Conservation (phyloP, 2,888 invertebrate species). For the Heteromurus nitidus region DNA sequence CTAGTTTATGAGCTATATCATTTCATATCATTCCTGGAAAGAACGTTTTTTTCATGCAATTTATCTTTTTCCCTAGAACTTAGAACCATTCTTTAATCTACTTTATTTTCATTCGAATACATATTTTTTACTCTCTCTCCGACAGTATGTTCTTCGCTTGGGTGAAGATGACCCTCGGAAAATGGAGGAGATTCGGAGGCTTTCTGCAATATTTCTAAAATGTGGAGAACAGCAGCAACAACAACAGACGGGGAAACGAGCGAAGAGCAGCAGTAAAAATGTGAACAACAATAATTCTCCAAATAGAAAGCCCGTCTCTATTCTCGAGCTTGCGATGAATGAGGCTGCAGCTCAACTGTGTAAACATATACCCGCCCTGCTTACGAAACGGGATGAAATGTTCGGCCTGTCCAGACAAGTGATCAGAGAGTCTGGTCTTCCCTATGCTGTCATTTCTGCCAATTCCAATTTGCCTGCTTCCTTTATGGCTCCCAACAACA, state of each 20-base stretch:
- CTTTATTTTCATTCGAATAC: slow-evolving; percentile 27
- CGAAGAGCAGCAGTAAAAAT: slow-evolving; percentile 75
- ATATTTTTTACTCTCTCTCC: slow-evolving; percentile 59
- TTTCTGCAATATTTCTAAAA: slow-evolving; percentile 97
- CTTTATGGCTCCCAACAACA: slow-evolving; percentile 35
- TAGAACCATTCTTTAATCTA: slow-evolving; percentile 27
- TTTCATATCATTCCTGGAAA: slow-evolving; percentile 32
- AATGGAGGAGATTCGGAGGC: slow-evolving; percentile 95
- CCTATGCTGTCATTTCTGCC: slow-evolving; percentile 59
- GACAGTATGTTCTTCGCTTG: slow-evolving; percentile 90
- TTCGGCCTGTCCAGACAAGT: slow-evolving; percentile 97
- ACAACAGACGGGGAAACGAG: slow-evolving; percentile 95
- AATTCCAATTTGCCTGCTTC: slow-evolving; percentile 48
- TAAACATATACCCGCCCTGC: slow-evolving; percentile 90
- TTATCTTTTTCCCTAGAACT: slow-evolving; percentile 7
- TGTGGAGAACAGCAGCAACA: slow-evolving; percentile 91
- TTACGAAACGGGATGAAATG: slow-evolving; percentile 96
- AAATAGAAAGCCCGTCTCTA: slow-evolving; percentile 91
- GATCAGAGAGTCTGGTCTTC: slow-evolving; percentile 88
- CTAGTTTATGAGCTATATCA: not conserved
- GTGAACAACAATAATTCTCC: not conserved
- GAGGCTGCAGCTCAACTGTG: slow-evolving; percentile 99
- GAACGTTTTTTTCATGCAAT: slow-evolving; percentile 42
- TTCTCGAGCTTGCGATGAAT: slow-evolving; percentile 98
- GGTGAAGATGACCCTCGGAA: slow-evolving; percentile 89